These are phyloP conservation scores for Microtus californicus DNA, from an alignment of 2,797 vertebrate species.

Conservation along the genomic window DNA sequence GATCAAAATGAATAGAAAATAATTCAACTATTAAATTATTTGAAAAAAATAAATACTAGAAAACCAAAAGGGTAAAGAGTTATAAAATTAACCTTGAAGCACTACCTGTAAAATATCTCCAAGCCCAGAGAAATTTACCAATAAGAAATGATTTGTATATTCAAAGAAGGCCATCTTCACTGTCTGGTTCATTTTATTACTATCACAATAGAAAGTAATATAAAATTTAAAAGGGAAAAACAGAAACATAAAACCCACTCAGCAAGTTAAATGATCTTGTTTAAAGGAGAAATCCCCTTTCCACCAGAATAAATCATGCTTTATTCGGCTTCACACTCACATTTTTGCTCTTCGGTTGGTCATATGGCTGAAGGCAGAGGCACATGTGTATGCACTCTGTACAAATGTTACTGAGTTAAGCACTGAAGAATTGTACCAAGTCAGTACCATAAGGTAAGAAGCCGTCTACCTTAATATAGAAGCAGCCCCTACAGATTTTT, in stretches of 20 bases:
- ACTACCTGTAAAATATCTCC: background rate
- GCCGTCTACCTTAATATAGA: conserved; percentile 56
- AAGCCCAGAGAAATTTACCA: background rate
- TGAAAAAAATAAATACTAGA: background rate
- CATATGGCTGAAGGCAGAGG: background rate
- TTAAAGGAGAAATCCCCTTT: conserved; percentile 55
- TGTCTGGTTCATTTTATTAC: background rate
- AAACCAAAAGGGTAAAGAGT: background rate
- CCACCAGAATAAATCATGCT: conserved; percentile 1
- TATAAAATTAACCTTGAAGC: background rate
- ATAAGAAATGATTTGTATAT: background rate
- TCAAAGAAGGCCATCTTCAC: background rate
- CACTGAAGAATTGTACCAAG: conserved; percentile 28
- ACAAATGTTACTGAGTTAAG: conserved; percentile 63
- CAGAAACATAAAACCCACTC: background rate
- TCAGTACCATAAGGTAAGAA: conserved; percentile 63
- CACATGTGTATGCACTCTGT: background rate
- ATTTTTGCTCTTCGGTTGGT: conserved; percentile 53
- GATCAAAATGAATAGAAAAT: background rate
- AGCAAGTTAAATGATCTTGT: conserved; percentile 47
- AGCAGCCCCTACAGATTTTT: conserved; percentile 81
- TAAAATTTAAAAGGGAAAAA: background rate
- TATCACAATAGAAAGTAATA: background rate
- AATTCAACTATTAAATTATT: background rate
- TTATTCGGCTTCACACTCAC: conserved; percentile 38